Base-by-base conservation (phyloP, 2,797 vertebrate genomes). In the Chromis chromis region DNA sequence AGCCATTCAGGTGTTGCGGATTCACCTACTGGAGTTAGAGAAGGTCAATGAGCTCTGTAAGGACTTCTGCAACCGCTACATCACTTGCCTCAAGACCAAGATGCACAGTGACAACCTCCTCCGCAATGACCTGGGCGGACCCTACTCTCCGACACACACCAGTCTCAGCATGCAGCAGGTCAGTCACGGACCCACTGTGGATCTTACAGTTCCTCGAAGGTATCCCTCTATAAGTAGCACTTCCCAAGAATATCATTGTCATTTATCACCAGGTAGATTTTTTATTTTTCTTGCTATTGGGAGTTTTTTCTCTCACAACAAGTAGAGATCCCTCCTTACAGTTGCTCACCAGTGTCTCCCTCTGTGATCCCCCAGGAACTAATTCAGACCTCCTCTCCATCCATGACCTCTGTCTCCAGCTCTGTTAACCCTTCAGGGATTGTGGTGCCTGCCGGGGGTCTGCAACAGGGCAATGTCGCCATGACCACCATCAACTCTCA, bases 61-160 rank as follows among this genome's bases (percentile, higher is more conserved):
- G 92, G 98, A 99, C 93, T 99, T 99, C 76, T 99, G 98, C 91
- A 98, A 99, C 88, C 98, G 98, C 48, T 99, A 99, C 83, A 99
- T 99, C 94, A 99, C 98, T 92, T 99, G 98, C 94, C 97, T 99
- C 93, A 99, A 99, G 95, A 99, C 97, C 87, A 99, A 99, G 96
- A 99, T 99, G 98, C 97, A 99, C 95, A 99, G 98, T 0, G 98
- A 99, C 92, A 99, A 99, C 95, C 96, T 99, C 91, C 96, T 99
- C 87, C 96, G 98, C 86, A 99, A 98, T 0, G 98, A 99, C 92
- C 94, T 99, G 12, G 97, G 97, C 68, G 97, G 97, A 0, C 97
- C 98, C 24, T 99, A 99, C 80, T 99, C 98, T 75, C 98, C 98
- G 7, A 94, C 96, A 75, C 97, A 98, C 89, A 96, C 97, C 91